Conservation (phyloP, 2,888 invertebrate genomes). For the Drosophila nigritarsus region DNA sequence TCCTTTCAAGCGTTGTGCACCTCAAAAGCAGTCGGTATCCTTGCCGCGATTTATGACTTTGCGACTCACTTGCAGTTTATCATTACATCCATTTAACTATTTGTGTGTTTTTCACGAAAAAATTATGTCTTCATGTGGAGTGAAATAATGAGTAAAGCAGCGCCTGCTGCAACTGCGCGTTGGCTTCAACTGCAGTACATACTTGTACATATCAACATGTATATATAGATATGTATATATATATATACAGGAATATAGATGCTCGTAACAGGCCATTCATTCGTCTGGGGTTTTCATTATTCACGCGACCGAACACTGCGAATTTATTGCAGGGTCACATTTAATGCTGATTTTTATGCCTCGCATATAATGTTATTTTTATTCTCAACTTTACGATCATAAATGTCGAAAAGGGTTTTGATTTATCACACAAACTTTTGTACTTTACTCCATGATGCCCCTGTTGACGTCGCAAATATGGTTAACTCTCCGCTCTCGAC, state of each 20-base stretch:
- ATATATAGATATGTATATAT: slow-evolving; percentile 1
- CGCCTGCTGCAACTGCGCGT: slow-evolving; percentile 11
- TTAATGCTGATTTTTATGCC: slow-evolving; percentile 68
- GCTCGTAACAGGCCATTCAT: slow-evolving; percentile 47
- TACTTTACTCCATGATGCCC: slow-evolving; percentile 42
- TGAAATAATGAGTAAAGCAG: slow-evolving; percentile 38
- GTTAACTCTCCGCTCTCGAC: slow-evolving; percentile 20
- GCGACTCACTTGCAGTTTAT: slow-evolving; percentile 42
- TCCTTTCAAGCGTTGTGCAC: slow-evolving; percentile 33
- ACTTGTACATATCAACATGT: neutral
- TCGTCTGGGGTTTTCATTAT: slow-evolving; percentile 60
- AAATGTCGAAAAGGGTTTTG: slow-evolving; percentile 85
- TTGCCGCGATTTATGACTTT: slow-evolving; percentile 23
- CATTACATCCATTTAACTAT: slow-evolving; percentile 61
- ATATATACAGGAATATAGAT: neutral
- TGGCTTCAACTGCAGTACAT: slow-evolving; percentile 9
- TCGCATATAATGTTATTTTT: slow-evolving; percentile 75
- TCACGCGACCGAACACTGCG: slow-evolving; percentile 42
- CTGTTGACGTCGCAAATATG: slow-evolving; percentile 39
- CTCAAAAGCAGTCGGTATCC: slow-evolving; percentile 16
- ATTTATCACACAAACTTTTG: slow-evolving; percentile 84
- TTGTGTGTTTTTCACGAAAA: slow-evolving; percentile 33
- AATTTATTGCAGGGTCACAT: slow-evolving; percentile 71
- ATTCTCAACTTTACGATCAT: slow-evolving; percentile 85
- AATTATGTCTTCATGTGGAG: slow-evolving; percentile 51